Conservation (phyloP, 2,797 vertebrate species). For the Alauda arvensis region DNA sequence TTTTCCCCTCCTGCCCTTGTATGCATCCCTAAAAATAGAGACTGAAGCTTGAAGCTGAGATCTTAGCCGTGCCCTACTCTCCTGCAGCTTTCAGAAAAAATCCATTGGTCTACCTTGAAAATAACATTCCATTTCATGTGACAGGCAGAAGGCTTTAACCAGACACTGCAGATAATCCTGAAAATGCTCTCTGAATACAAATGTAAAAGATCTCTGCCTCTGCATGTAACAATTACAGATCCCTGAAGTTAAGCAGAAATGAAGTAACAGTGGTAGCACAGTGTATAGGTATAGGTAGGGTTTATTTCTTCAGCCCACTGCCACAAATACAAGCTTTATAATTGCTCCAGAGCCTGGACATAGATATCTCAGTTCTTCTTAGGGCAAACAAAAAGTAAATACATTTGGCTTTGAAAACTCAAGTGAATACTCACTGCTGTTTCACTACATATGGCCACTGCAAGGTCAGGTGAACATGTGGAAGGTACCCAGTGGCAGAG, state of each 20-base stretch:
- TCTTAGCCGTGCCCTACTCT: background rate
- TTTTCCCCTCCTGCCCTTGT: background rate
- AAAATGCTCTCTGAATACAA: background rate
- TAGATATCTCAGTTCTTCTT: background rate
- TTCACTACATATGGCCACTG: background rate
- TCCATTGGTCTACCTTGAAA: accelerated
- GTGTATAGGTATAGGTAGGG: background rate
- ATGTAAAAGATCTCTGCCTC: background rate
- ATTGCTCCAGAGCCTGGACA: background rate
- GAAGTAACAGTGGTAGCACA: background rate
- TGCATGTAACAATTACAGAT: background rate
- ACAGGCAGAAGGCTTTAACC: background rate
- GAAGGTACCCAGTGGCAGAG: background rate
- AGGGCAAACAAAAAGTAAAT: background rate
- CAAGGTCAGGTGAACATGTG: background rate
- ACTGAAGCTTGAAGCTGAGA: background rate
- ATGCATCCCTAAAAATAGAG: background rate
- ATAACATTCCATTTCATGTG: background rate
- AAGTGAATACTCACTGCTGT: background rate
- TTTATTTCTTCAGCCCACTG: background rate
- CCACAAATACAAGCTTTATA: background rate
- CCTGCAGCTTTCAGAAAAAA: background rate
- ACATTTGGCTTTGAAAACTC: background rate
- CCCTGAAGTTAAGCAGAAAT: background rate
- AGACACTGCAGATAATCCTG: background rate